Evolutionary conservation across 2,113 vertebrate species (phyloP).

Genomic region (Sorex fumeus): DNA sequence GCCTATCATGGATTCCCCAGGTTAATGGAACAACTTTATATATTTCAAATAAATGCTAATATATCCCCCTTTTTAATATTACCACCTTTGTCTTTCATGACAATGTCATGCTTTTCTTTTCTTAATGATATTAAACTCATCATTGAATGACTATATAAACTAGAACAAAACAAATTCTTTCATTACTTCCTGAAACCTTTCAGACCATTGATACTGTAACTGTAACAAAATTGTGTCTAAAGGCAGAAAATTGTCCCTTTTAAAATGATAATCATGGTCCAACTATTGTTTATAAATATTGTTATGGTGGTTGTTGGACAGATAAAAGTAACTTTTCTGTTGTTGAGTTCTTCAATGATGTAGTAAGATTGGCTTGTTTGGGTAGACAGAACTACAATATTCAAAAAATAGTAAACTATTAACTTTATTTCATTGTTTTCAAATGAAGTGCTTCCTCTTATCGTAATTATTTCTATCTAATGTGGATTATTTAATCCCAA

Average conservation of each 20-base stretch:
- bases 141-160: slow-evolving; percentile 59
- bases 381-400: slow-evolving; percentile 60
- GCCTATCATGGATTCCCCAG: slow-evolving; percentile 50
- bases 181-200: slow-evolving; percentile 68
- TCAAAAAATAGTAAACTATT: slow-evolving; percentile 59
- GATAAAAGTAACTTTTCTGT: slow-evolving; percentile 54
- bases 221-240: slow-evolving; percentile 50
- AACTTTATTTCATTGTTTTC: slow-evolving; percentile 52
- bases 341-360: slow-evolving; percentile 53
- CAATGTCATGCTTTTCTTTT: slow-evolving; percentile 56
- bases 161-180: slow-evolving; percentile 64
- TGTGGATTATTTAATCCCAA: slow-evolving; percentile 44
- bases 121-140: slow-evolving; percentile 63
- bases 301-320: background rate
- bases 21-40: slow-evolving; percentile 58
- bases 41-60: slow-evolving; percentile 68
- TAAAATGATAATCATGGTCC: slow-evolving; percentile 32
- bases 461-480: slow-evolving; percentile 23
- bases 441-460: slow-evolving; percentile 61
- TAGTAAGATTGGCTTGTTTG: slow-evolving; percentile 33
- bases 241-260: slow-evolving; percentile 39
- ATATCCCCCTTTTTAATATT: slow-evolving; percentile 60
- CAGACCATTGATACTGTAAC: background rate
- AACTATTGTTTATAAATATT: slow-evolving; percentile 40
- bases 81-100: slow-evolving; percentile 68